These are phyloP conservation scores for Percopsis omiscomaycus DNA, from an alignment of 2,797 vertebrate species.

Conservation along the genomic window DNA sequence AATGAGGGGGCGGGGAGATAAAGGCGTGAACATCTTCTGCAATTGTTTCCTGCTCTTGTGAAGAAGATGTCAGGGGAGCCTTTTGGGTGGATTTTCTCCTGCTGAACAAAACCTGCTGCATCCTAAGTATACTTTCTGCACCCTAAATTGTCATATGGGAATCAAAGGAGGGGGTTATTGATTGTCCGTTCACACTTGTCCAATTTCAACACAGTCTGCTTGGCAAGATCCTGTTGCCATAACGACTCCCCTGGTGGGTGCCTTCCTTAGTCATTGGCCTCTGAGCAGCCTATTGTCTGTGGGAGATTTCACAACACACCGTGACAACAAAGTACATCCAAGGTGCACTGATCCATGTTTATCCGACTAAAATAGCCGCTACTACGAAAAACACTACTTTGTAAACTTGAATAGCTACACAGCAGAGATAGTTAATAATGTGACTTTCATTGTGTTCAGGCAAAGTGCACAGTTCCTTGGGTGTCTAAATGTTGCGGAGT, in stretches of 20 bases:
- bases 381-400: no score
- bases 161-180: slow-evolving; percentile 50
- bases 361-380: no score
- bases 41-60: no score
- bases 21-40: no score
- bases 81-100: slow-evolving; percentile 15
- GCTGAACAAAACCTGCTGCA: slow-evolving; percentile 16
- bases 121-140: slow-evolving; percentile 39
- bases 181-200: slow-evolving; percentile 71
- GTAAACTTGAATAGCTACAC: no score
- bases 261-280: slow-evolving; percentile 76
- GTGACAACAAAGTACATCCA: slow-evolving; percentile 39
- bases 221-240: slow-evolving; percentile 77
- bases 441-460: no score
- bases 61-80: no score
- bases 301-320: slow-evolving; percentile 58
- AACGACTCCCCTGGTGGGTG: slow-evolving; percentile 72
- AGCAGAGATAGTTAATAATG: no score
- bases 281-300: slow-evolving; percentile 65
- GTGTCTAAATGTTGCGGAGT: no score
- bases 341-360: no score
- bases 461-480: no score
- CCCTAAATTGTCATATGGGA: slow-evolving; percentile 71
- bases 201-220: slow-evolving; percentile 72
- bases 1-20: no score